Base-by-base conservation (phyloP, 2,113 vertebrate species). In the Takifugu bimaculatus region DNA sequence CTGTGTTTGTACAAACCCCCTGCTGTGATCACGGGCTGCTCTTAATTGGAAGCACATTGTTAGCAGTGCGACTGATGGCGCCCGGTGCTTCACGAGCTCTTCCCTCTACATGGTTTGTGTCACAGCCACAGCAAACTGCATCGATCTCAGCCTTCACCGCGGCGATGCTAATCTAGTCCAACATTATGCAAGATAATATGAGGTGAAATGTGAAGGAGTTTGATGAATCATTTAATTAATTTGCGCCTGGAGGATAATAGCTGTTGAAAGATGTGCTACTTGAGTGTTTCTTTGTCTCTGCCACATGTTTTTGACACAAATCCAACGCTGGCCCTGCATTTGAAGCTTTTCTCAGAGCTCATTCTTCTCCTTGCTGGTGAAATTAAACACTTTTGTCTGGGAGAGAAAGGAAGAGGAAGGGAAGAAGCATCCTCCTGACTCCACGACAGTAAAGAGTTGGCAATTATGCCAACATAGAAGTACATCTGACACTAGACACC, bases 41-140 rank as follows among this genome's bases (percentile, higher is more conserved):
- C 75, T 85, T 91, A 91, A 91, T 91, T 90, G 86, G 85, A 85
- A 85, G 79, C 83, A 82, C 84, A 80, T 88, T 86, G 82, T 85
- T 89, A 87, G 83, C 65, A 75, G 79, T 72, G 83, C 74, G 57
- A 72, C 79, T 89, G 85, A 88, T 78, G 68, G 84, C 68, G 72
- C 80, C 71, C 66, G 80, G 84, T 82, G 84, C 75, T 78, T 79
- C 75, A 81, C 81, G 84, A 88, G 80, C 63, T 45, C 70, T 28
- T 54, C 73, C 57, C 74, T 20, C 20, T 20, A 20, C 20, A 20
- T 20, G 20, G 51, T 72, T 44, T 50, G 84, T 56, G 61, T 51
- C 54, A 62, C 65, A 83, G 74, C 39, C 65, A 68, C 60, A 70
- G 78, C 67, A 74, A 78, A 79, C 72, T 60, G 74, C 72, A 71